phyloP scores from a whole-genome alignment of 2,888 invertebrate species.

The Cactoblastis cactorum region DNA sequence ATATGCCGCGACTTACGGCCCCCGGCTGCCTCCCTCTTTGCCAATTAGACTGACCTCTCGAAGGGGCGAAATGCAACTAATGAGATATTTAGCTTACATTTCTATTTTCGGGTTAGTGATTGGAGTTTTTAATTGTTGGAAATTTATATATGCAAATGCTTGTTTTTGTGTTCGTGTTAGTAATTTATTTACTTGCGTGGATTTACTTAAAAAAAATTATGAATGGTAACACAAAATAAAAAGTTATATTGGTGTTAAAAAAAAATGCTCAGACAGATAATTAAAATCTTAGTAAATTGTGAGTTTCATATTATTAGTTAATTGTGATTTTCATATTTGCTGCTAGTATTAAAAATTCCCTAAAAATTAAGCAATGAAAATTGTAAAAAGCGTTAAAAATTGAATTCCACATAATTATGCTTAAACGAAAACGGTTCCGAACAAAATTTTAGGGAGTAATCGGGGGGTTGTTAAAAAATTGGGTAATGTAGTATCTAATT shows the following conservation, averaged over 20 bases:
- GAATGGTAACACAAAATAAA: no score
- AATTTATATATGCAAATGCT: not conserved
- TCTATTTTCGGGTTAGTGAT: constrained; percentile 3
- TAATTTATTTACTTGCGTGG: not conserved
- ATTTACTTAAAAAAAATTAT: not conserved
- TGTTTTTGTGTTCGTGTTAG: not conserved
- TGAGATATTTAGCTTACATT: constrained; percentile 14
- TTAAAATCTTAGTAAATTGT: no score
- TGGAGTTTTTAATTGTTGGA: not conserved
- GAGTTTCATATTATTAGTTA: no score
- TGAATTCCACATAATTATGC: no score
- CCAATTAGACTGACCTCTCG: constrained; percentile 9
- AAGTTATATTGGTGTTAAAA: no score
- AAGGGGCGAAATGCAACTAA: constrained; percentile 8
- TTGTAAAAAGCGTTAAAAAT: no score
- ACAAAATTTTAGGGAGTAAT: not conserved
- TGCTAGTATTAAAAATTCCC: no score
- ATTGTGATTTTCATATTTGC: no score
- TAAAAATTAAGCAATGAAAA: no score
- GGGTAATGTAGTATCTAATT: not conserved
- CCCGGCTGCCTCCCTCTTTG: constrained; percentile 4
- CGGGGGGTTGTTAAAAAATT: not conserved
- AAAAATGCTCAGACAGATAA: no score
- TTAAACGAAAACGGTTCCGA: not conserved
- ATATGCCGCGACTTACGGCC: constrained; percentile 12